Evolutionary conservation across 2,888 invertebrate species (phyloP), one percentile per base, ranked within the genome.

Genomic region (Drosophila mayaguana): DNA sequence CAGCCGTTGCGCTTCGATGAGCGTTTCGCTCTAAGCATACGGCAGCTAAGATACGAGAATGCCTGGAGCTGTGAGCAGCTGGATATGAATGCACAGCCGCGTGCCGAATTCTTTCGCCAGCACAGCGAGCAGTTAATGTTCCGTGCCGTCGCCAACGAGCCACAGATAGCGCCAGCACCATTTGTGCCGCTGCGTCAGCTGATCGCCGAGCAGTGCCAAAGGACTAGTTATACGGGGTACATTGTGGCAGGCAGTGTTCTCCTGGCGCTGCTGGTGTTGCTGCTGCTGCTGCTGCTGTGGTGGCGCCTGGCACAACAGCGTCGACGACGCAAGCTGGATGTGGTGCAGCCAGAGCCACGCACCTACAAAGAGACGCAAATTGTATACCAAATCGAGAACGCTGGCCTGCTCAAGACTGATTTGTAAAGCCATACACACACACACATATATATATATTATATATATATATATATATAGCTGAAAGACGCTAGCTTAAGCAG

Each of bases 301-400:
- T 92, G 94, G 63, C 92, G 92, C 70, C 84, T 93, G 63, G 94
- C 93, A 90, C 93, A 94, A 91, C 93, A 94, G 90, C 93, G 95
- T 90, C 92, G 94, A 92, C 93, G 95, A 92, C 94, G 93, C 88
- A 92, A 93, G 77, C 80, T 96, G 81, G 95, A 95, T 90, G 94
- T 97, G 92, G 96, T 97, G 59, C 94, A 96, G 89, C 97, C 97
- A 0, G 97, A 97, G 83, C 96, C 96, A 2, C 94, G 96, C 89
- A 96, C 97, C 18, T 97, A 97, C 91, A 94, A 96, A 89, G 97
- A 97, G 93, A 97, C 97, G 12, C 97, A 97, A 93, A 95, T 97
- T 85, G 96, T 97, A 92, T 96, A 97, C 88, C 96, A 97, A 91
- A 96, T 97, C 79, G 97, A 97, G 94, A 95, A 96, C 92, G 96